Evolutionary conservation across 2,797 vertebrate genomes (phyloP), one percentile per base, ranked within the genome.

Genomic region (Gephyroberyx darwinii): DNA sequence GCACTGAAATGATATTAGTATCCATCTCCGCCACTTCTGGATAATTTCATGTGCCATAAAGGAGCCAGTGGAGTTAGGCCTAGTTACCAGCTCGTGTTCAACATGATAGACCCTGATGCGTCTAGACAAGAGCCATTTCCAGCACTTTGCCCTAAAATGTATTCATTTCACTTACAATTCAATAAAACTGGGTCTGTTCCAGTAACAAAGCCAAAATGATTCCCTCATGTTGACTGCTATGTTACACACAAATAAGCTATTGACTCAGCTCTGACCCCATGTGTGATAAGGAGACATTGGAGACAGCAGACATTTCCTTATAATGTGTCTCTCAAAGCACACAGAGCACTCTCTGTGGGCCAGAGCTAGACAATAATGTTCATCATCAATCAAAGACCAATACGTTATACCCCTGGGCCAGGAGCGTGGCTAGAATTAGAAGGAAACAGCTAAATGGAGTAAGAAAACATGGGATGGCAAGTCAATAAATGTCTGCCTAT

Each of bases 361-460:
- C 69, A 71, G 72, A 65, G 22, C 43, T 20, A 76, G 57, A 82
- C 78, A 80, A 75, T 67, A 83, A 82, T 76, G 67, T 70, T 71
- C 60, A 83, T 85, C 71, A 80, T 90, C 80, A 77, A 72, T 85
- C 74, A 82, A 75, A 86, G 71, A 78, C 70, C 69, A 81, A 78
- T 30, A 56, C 62, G 71, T 26, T n/a, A 58, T 37, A 78, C 57
- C 47, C 66, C 71, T 5, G 10, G 33, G 63, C 52, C 63, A 65
- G 59, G 41, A 43, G 68, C 45, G 57, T 48, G 67, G 60, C 20
- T 33, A 47, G 65, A 82, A 78, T 80, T 71, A 74, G 16, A 55
- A 37, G 30, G 45, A 77, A 65, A 71, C 2, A 1, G 8, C 31
- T 70, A 35, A 65, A 73, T 57, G 47, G 16, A 60, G 16, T 61